These are phyloP conservation scores for Actenoides hombroni DNA, from an alignment of 2,113 vertebrate species.

Conservation along the genomic window DNA sequence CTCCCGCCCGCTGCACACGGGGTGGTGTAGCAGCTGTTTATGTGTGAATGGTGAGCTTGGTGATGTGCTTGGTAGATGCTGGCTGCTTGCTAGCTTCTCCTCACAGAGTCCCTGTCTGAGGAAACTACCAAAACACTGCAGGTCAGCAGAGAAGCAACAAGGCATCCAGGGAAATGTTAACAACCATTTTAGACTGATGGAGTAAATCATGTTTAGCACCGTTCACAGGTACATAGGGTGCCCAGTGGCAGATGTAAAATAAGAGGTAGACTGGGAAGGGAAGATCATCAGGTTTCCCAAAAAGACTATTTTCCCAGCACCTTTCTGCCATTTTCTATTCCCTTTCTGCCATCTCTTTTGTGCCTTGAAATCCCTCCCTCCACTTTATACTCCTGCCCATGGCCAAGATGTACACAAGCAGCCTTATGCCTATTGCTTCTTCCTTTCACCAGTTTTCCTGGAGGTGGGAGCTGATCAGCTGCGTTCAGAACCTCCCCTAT, in stretches of 20 bases:
- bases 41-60: neutral
- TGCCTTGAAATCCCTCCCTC: neutral
- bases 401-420: neutral
- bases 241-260: neutral
- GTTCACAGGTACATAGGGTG: neutral
- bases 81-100: neutral
- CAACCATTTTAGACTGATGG: neutral
- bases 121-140: neutral
- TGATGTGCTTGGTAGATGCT: neutral
- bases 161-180: neutral
- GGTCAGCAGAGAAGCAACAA: neutral
- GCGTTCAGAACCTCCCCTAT: neutral
- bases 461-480: neutral
- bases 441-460: neutral
- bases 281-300: neutral
- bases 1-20: neutral
- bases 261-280: neutral
- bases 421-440: neutral
- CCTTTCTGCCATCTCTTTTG: neutral
- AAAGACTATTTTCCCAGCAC: neutral
- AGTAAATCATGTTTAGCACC: neutral
- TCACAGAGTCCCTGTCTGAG: neutral
- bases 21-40: neutral
- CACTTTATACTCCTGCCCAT: accelerated
- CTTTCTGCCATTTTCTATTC: neutral